Percentiles rank a stretch among this genome's conserved stretches.
phyloP scores from a whole-genome alignment of 2,113 vertebrate genomes.

The Cottus gobio region DNA sequence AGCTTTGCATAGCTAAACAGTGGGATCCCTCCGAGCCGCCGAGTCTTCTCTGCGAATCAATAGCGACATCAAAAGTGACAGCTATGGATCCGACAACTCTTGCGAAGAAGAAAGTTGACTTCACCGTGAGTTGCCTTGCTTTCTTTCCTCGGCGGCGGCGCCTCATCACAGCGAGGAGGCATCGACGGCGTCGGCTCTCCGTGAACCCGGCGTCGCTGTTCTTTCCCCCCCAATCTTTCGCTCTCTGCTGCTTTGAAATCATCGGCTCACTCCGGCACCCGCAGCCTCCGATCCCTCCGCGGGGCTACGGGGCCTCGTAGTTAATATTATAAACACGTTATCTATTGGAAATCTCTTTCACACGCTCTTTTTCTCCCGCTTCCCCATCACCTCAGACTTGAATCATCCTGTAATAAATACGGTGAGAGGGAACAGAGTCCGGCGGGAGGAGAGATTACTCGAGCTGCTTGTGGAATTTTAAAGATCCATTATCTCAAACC shows the following conservation, averaged over 20 bases:
- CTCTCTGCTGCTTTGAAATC: constrained; percentile 54
- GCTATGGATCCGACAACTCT: constrained; percentile 75
- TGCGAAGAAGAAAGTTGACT: constrained; percentile 70
- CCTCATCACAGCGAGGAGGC: constrained; percentile 38
- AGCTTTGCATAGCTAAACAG: constrained; percentile 82
- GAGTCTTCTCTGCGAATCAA: constrained; percentile 76
- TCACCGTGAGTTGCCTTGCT: constrained; percentile 33
- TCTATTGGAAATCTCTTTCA: constrained; percentile 74
- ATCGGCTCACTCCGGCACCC: constrained; percentile 65
- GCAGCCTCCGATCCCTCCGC: constrained; percentile 24
- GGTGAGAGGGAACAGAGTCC: constrained; percentile 57
- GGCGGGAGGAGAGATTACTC: constrained; percentile 64
- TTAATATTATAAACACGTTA: constrained; percentile 73
- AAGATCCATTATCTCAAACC: constrained; percentile 80
- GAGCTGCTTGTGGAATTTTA: constrained; percentile 78
- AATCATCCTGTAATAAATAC: constrained; percentile 72
- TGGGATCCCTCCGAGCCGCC: constrained; percentile 71
- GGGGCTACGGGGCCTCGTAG: constrained; percentile 23
- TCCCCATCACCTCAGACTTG: constrained; percentile 54
- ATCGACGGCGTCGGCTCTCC: constrained; percentile 58
- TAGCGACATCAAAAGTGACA: constrained; percentile 79
- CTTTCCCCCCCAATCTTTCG: constrained; percentile 48
- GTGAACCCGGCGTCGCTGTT: constrained; percentile 60
- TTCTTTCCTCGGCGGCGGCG: constrained; percentile 48
- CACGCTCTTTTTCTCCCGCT: constrained; percentile 49